Evolutionary conservation across 2,113 vertebrate species (phyloP), one percentile per base, ranked within the genome.

Genomic region (Campylomormyrus tamandua): DNA sequence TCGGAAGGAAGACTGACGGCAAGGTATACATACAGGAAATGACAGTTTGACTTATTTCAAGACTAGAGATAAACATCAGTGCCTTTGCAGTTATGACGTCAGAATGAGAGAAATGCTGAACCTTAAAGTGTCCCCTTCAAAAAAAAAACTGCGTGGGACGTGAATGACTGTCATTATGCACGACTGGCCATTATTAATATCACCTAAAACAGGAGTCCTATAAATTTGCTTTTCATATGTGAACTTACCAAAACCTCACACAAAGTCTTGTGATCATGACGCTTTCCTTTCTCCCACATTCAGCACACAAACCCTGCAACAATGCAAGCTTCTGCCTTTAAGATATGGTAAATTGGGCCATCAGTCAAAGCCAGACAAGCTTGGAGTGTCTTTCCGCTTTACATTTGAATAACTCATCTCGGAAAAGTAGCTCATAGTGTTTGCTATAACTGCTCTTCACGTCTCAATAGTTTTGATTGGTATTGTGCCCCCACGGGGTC

Each of bases 31-130:
- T 86, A 50, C 83, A 86, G 83, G 83, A 86, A 86, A 86, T 86
- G 83, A 27, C 83, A 50, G 83, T 27, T 7, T 86, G 83, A 86
- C 83, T 86, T 86, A 50, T 86, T 86, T 86, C 83, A 50, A 86
- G 45, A 86, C 83, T 49, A 86, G 83, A 50, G 83, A 86, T 86
- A 86, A 86, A n/a, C 45, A 86, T 86, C 83, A 86, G 83, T 31
- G 83, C 21, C 10, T 27, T 19, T 50, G 24, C n/a, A 49, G 17
- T 11, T 86, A 4, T 50, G 45, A 48, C 11, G 27, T 86, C 83
- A 86, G 46, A 48, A 50, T 48, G 83, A 86, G 46, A 85, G n/a
- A 85, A 45, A 42, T 6, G 74, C 35, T 80, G 83, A 70, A 27
- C 24, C 21, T 27, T 48, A 50, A 85, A 48, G 83, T 13, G 21